Conservation (phyloP, 2,797 vertebrate species). For the Labeo calbasu region DNA sequence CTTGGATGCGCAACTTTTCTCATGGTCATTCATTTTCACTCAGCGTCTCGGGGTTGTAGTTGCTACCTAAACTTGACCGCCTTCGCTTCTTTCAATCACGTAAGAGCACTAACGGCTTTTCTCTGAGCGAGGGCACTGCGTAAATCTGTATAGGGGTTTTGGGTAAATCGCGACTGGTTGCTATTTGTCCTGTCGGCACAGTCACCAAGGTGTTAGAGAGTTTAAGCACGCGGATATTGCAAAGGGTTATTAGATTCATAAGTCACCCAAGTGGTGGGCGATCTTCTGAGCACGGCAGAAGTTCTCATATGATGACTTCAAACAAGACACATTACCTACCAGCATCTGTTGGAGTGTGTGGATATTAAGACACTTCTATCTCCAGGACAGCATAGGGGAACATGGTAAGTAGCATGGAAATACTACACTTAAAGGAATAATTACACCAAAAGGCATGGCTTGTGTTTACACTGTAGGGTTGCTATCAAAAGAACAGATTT, state of each 20-base stretch:
- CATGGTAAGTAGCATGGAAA: slow-evolving; percentile 94
- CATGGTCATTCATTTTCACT: slow-evolving; percentile 49
- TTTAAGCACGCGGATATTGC: slow-evolving; percentile 98
- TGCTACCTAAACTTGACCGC: slow-evolving; percentile 76
- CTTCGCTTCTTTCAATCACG: slow-evolving; percentile 92
- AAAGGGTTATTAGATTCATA: slow-evolving; percentile 99
- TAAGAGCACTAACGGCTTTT: slow-evolving; percentile 89
- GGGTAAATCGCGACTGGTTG: slow-evolving; percentile 82
- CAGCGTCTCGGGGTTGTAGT: slow-evolving; percentile 65
- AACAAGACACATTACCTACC: slow-evolving; percentile 99
- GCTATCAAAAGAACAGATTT: slow-evolving; percentile 64
- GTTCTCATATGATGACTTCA: slow-evolving; percentile 99
- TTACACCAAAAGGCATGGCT: slow-evolving; percentile 79
- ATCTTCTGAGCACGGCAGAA: slow-evolving; percentile 99
- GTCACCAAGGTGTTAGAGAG: slow-evolving; percentile 95
- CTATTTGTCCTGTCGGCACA: slow-evolving; percentile 86
- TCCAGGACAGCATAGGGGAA: slow-evolving; percentile 93
- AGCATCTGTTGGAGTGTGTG: slow-evolving; percentile 99
- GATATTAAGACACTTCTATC: slow-evolving; percentile 99
- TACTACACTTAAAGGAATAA: slow-evolving; percentile 73
- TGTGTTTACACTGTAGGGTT: slow-evolving; percentile 74
- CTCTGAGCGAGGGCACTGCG: slow-evolving; percentile 87
- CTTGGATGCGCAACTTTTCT: slow-evolving; percentile 57
- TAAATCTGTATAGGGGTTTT: slow-evolving; percentile 86
- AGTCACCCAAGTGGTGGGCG: slow-evolving; percentile 99